Evolutionary conservation across 1,140 invertebrate genomes (phyloP), one percentile per base, ranked within the genome.

Genomic region (Hyphantria cunea): DNA sequence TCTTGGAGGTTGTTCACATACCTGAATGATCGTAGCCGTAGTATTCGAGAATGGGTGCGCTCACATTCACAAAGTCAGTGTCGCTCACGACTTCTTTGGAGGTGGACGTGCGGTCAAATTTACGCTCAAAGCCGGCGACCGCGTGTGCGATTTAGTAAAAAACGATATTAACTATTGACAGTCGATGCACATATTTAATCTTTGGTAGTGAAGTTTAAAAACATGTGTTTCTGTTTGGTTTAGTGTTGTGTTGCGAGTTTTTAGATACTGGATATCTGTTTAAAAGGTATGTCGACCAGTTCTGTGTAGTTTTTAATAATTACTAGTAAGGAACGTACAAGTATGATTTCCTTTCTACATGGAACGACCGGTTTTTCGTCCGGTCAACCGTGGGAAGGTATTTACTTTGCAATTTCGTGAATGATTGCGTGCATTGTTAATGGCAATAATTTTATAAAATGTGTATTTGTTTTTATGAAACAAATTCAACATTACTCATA

Each of bases 11-110:
- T 80, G 79, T 85, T 86, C 72, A 79, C 84, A 82, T 87, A 89
- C 82, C 84, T 89, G 86, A 89, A 89, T 87, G 86, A 78, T 68
- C 77, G 84, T 84, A 83, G 74, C 17, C 72, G 83, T 88, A 85
- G 79, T 81, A 84, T 85, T 80, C 75, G 75, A 84, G 82, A 87
- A 85, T 85, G 78, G 76, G 75, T 64, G 64, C 56, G 73, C 74
- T 74, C 76, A 77, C 78, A 82, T 85, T 87, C 75, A 78, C 68
- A 10, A 39, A 39, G n/a, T 70, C 81, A 89, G 86, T 86, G 53
- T 74, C 66, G 83, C 68, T 69, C 50, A 42, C 64, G 68, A 60
- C 56, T 59, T 48, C n/a, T 47, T 39, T 6, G 53, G 3, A 59
- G 31, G 37, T 11, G 49, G 66, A 64, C 50, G 78, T 75, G 52